Evolutionary conservation across 2,797 vertebrate species (phyloP), one percentile per base, ranked within the genome.

Genomic region (Varecia variegata): DNA sequence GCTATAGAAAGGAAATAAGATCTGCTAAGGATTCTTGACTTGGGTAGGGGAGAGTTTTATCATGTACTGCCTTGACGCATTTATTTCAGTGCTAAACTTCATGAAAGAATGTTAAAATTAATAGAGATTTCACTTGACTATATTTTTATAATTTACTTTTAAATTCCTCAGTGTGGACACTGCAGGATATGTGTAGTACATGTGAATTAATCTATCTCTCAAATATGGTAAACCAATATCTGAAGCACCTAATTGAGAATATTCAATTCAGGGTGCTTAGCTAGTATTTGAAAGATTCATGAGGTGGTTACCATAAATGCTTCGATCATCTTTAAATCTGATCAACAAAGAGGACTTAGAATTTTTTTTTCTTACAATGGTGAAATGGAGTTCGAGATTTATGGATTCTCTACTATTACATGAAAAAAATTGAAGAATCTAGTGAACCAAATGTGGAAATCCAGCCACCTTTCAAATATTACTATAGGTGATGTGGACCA

Each of bases 251-350:
- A 62, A 65, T 45, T 80, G 54, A 76, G 30, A 11, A 86, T 67
- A 83, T 71, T 90, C 5, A 50, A 54, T 93, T 67, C 47, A 74
- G 77, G 7, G 4, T 52, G 5, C 71, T 89, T 71, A 45, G 30
- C 52, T 86, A 73, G 2, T 45, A 79, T 85, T 87, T 90, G 71
- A 80, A 97, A 60, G 76, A 92, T 40, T 93, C 52, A 60, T 84
- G 47, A 92, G 65, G n/a, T 81, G 4, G 20, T 93, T 90, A 65
- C 1, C 20, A 14, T 68, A 87, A 76, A 80, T 91, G 20, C 13
- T 85, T 67, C 10, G 47, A 7, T 23, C 12, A 60, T 83, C 70
- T 91, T 76, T 73, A 23, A 50, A 54, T 90, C 27, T 94, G 54
- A 88, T 79, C 68, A 86, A 30, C 14, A 81, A 71, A 52, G 74